Conservation (phyloP, 2,888 invertebrate genomes). For the Sabatieria punctata region DNA sequence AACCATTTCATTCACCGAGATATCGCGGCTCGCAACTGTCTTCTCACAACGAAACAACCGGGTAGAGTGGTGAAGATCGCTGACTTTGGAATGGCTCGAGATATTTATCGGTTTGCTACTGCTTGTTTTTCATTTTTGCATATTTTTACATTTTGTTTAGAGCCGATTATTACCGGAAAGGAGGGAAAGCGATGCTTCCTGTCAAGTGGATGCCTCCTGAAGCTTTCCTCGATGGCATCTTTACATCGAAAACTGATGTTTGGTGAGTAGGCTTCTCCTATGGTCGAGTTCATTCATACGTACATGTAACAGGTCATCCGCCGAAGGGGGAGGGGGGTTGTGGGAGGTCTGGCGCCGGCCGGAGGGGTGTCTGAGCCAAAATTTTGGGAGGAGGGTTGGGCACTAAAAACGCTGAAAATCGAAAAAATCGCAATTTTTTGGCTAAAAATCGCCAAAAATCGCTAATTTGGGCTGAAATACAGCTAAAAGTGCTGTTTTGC, state of each 20-base stretch:
- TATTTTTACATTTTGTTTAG: too few relatives aligned
- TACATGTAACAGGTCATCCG: too few relatives aligned
- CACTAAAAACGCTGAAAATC: too few relatives aligned
- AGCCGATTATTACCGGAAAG: slow-evolving; percentile 90
- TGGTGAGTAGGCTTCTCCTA: slow-evolving; percentile 62
- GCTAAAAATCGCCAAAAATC: too few relatives aligned
- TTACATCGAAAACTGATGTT: slow-evolving; percentile 89
- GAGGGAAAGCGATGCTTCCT: slow-evolving; percentile 90
- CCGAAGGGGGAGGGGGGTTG: too few relatives aligned
- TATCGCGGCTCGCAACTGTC: slow-evolving; percentile 89
- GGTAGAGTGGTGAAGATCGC: slow-evolving; percentile 81
- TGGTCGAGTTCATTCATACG: too few relatives aligned
- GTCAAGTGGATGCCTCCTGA: slow-evolving; percentile 99
- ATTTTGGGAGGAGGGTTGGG: too few relatives aligned
- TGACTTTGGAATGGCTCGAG: slow-evolving; percentile 96
- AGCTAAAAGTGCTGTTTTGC: too few relatives aligned
- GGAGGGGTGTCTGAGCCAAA: too few relatives aligned
- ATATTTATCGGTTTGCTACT: slow-evolving; percentile 64
- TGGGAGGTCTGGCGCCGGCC: too few relatives aligned
- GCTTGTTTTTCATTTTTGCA: slow-evolving; percentile 12
- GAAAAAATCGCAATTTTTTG: too few relatives aligned
- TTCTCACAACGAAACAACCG: slow-evolving; percentile 66
- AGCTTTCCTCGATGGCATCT: slow-evolving; percentile 88
- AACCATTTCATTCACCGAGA: slow-evolving; percentile 90
- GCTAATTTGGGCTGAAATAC: too few relatives aligned